phyloP scores from a whole-genome alignment of 2,797 vertebrate genomes.

The Tapirus indicus region DNA sequence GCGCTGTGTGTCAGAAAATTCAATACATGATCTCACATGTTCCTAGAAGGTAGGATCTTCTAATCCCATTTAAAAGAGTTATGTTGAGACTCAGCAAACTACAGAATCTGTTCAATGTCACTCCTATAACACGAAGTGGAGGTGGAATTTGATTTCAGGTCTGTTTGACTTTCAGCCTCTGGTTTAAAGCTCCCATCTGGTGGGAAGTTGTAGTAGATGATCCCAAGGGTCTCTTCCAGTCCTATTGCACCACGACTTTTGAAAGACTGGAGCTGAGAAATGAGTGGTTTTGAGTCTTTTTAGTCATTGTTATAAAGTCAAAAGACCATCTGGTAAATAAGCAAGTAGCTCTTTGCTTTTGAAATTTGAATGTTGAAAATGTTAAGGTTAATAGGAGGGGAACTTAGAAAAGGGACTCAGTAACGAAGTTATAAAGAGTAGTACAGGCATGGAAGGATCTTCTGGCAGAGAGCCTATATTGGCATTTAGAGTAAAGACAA shows the following conservation, averaged over 20 bases:
- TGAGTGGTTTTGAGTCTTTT: not conserved
- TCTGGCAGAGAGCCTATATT: conserved; percentile 38
- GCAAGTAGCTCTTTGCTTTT: conserved; percentile 40
- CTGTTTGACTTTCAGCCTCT: not conserved
- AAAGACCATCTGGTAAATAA: conserved; percentile 56
- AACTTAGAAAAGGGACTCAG: not conserved
- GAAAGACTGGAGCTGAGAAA: not conserved
- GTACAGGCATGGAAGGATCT: not conserved
- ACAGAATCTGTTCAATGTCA: not conserved
- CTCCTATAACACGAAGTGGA: not conserved
- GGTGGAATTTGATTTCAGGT: not conserved
- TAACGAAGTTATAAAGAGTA: not conserved
- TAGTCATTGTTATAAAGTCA: not conserved
- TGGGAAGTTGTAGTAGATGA: not conserved
- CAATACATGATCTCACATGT: not conserved
- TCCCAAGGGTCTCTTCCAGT: not conserved
- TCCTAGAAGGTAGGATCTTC: not conserved
- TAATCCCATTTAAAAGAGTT: not conserved
- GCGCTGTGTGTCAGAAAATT: not conserved
- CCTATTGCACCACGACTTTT: not conserved
- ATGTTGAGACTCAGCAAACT: not conserved
- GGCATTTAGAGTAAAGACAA: conserved; percentile 58
- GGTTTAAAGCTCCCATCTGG: not conserved
- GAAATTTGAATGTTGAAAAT: conserved; percentile 42
- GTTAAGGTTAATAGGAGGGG: conserved; percentile 1